Base-by-base conservation (phyloP, 2,113 vertebrate genomes). In the Pteronura brasiliensis region DNA sequence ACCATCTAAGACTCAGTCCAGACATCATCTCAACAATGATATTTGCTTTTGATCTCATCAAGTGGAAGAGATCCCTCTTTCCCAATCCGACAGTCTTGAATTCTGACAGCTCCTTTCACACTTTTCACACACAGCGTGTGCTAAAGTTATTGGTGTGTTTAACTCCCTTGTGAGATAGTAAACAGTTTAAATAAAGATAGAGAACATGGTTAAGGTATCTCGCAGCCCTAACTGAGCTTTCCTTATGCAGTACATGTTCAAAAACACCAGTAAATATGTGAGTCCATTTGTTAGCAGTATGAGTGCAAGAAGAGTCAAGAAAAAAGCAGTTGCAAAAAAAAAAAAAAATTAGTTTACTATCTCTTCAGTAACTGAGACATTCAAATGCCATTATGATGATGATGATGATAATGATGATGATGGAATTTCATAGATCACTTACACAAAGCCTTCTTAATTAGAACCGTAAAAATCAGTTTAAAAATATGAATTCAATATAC, bases 11-110 rank as follows among this genome's bases (percentile, higher is more conserved):
- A 88, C 69, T 52, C 91, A 65, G n/a, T 80, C 82, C 63, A 76
- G 76, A 97, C 39, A 21, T 71, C 69, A 55, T 80, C 27, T 34
- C 44, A 52, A 59, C 11, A 21, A 44, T n/a, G 59, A 52, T 44
- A 29, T 71, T 63, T 57, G 15, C 80, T 96, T 77, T 84, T 95
- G 71, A 90, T 95, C 90, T 92, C 34, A 44, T 87, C 57, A 71
- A 31, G 36, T 47, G 25, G 29, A 84, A 63, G 80, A 76, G 15
- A 63, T 65, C 11, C 20, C 44, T 81, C 47, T 85, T 67, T 90
- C n/a, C 34, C 18, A 71, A 42, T 23, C 61, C 76, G 21, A 87
- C 42, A 77, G 29, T 83, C 76, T 21, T 88, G 15, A 84, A 59
- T 81, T 90, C 86, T 87, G 63, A 92, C 49, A 92, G 29, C 13